Percentiles rank a stretch among this genome's conserved stretches.
Conservation (phyloP, 2,113 vertebrate species). For the Raja brachyura region DNA sequence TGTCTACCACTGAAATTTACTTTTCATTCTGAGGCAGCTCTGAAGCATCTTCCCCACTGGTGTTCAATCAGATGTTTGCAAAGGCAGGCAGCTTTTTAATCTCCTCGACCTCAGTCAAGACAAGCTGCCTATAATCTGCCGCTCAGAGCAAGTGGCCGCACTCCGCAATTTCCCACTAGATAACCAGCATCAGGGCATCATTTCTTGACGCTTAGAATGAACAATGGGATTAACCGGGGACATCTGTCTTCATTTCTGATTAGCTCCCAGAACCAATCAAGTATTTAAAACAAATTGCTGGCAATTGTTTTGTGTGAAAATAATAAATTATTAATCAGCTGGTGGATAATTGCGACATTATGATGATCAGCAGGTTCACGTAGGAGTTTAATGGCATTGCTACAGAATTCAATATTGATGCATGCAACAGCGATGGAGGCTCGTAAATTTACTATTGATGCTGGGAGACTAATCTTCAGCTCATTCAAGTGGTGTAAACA, state of each 20-base stretch:
- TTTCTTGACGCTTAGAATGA: not conserved
- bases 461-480: no score
- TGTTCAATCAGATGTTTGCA: not conserved
- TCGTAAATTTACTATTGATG: not conserved
- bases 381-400: constrained; percentile 13
- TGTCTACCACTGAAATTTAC: not conserved
- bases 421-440: no score
- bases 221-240: not conserved
- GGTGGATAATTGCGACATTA: not conserved
- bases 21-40: not conserved
- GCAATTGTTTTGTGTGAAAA: not conserved
- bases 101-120: not conserved
- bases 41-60: not conserved
- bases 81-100: not conserved
- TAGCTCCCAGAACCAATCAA: not conserved
- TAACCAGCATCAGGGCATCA: not conserved
- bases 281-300: not conserved
- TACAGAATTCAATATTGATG: not conserved
- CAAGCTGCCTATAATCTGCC: not conserved
- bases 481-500: not conserved
- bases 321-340: not conserved
- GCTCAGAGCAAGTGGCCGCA: not conserved
- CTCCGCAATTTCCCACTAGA: not conserved
- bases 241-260: not conserved
- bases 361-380: not conserved